Evolutionary conservation across 1,140 invertebrate genomes (phyloP).

Genomic region (Hycleus cichorii): DNA sequence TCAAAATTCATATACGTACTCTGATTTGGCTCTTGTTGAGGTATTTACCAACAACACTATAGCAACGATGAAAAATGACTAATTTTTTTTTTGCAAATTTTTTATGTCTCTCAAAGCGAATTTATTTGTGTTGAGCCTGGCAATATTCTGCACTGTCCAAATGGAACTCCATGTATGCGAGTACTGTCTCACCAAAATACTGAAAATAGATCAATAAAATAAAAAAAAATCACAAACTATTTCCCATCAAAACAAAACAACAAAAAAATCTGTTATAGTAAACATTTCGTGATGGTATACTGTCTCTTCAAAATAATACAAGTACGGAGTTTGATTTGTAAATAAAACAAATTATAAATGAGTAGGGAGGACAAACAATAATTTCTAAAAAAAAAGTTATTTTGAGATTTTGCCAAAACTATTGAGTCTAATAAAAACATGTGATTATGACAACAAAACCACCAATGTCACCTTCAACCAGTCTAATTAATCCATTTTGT

Average conservation of each 20-base stretch:
- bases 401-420: conserved; percentile 16
- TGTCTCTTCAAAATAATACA: no score
- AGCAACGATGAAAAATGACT: conserved; percentile 27
- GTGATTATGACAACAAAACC: conserved; percentile 14
- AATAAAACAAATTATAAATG: no score
- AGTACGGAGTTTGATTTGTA: no score
- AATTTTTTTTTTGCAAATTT: conserved; percentile 21
- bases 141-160: conserved; percentile 92
- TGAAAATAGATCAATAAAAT: conserved; percentile 21
- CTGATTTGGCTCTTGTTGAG: conserved; percentile 32
- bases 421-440: conserved; percentile 12
- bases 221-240: no score
- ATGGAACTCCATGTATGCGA: conserved; percentile 93
- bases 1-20: conserved; percentile 9
- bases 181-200: conserved; percentile 41
- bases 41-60: conserved; percentile 30
- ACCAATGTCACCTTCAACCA: conserved; percentile 20
- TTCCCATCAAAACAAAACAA: no score
- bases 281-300: no score
- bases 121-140: conserved; percentile 94
- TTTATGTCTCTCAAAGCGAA: conserved; percentile 22
- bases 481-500: conserved; percentile 1
- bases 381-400: conserved; percentile 9
- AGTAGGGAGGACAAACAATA: not conserved
- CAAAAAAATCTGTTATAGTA: no score